phyloP scores from a whole-genome alignment of 1,140 invertebrate species.

The Riptortus pedestris region DNA sequence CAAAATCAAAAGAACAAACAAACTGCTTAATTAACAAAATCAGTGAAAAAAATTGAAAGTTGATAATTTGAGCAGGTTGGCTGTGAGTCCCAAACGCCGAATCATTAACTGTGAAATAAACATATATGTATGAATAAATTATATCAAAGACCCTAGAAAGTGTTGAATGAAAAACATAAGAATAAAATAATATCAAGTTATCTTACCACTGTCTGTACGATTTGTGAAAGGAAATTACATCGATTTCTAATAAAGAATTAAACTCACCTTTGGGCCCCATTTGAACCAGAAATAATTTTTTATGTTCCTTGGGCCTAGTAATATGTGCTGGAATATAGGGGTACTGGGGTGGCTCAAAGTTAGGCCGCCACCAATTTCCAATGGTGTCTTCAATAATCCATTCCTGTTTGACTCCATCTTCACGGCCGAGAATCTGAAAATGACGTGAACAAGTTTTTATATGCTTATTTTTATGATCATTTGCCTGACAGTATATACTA shows the following conservation, averaged over 20 bases:
- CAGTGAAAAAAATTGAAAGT: background rate
- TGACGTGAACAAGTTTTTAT: too few relatives aligned
- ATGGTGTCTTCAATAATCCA: conserved; percentile 98
- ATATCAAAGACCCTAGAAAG: too few relatives aligned
- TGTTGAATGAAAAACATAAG: too few relatives aligned
- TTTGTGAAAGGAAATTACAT: too few relatives aligned
- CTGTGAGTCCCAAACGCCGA: background rate
- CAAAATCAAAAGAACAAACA: background rate
- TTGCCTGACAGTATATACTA: too few relatives aligned
- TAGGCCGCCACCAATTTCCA: conserved; percentile 99
- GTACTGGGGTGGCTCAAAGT: conserved; percentile 99
- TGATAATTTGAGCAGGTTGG: conserved; percentile 3
- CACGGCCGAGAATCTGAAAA: conserved; percentile 80
- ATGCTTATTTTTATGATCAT: too few relatives aligned
- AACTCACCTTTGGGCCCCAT: conserved; percentile 83
- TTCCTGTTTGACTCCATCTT: conserved; percentile 96
- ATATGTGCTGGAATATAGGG: conserved; percentile 98
- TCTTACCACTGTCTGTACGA: too few relatives aligned
- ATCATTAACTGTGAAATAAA: conserved; percentile 21
- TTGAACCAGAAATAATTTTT: conserved; percentile 92
- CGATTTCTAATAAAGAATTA: too few relatives aligned
- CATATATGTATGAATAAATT: conserved; percentile 13
- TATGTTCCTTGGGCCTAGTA: conserved; percentile 98
- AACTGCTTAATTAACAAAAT: background rate
- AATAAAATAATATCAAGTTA: too few relatives aligned